A percentile compares a stretch with the other conserved stretches of the same genome.
Conservation (phyloP, 2,888 invertebrate species). For the Pyrochroa serraticornis region DNA sequence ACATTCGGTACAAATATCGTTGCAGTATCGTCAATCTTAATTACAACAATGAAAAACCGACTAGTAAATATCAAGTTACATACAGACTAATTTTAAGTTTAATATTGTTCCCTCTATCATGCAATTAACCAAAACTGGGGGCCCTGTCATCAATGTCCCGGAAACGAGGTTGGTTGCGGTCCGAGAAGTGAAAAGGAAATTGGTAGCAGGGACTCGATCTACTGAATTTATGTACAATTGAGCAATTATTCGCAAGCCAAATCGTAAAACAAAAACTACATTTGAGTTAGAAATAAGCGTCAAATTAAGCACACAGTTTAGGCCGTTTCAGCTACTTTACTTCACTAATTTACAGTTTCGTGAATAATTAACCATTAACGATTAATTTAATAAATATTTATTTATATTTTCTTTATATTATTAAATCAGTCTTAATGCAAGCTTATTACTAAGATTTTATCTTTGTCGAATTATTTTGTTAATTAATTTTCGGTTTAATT, state of each 20-base stretch:
- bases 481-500: too few species aligned
- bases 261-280: constrained; percentile 6
- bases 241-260: constrained; percentile 26
- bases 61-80: constrained; percentile 29
- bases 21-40: constrained; percentile 39
- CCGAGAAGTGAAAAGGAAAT: background rate
- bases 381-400: background rate
- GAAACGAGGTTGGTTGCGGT: too few species aligned
- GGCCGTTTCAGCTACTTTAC: constrained; percentile 27
- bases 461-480: too few species aligned
- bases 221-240: constrained; percentile 25
- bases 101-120: constrained; percentile 49
- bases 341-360: background rate
- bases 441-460: constrained; percentile 11
- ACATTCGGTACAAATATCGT: constrained; percentile 49
- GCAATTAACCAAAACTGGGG: constrained; percentile 33
- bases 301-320: constrained; percentile 8
- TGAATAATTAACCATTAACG: background rate
- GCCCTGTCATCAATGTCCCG: constrained; percentile 9
- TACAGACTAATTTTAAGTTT: constrained; percentile 21
- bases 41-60: constrained; percentile 33
- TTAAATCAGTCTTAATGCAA: constrained; percentile 18
- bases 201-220: constrained; percentile 6
- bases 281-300: background rate
- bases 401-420: constrained; percentile 3